Base-by-base conservation (phyloP, 2,888 invertebrate species). In the Drosophila niveifrons region DNA sequence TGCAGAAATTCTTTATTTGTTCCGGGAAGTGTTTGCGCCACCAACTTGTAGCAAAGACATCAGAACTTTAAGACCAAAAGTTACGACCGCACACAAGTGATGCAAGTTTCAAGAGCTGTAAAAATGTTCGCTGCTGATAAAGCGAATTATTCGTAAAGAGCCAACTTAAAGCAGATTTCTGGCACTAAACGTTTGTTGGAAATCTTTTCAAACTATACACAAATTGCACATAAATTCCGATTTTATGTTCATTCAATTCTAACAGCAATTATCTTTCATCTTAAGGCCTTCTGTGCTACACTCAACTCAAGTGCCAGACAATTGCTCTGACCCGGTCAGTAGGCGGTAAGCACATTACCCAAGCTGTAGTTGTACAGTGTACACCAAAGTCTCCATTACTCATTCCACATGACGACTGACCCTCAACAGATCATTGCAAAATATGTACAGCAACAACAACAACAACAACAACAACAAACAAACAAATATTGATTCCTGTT, bases 391-490 rank as follows among this genome's bases (percentile, higher is more conserved):
- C 7, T n/a, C 10, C 36, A 46, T 44, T 34, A 56, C 34, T 55
- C 13, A 43, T 43, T 43, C 9, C 51, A 13, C 52, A 52, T 34
- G 39, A 15, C 43, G n/a, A 31, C 3, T 44, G 80, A 75, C 78
- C 80, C 80, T 80, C 79, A 65, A 62, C 56, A 53, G 66, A 66
- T 56, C 31, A 44, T 56, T 74, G 50, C 50, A 15, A 39, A 34
- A 29, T 31, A 18, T 48, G 65, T 31, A 65, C 2, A 8, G 1
- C 10, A 31, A 10, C 23, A 6, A 23, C 23, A 31, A 31, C 10
- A 31, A 2, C 8, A 31, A 31, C 8, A 2, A 41, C 39, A n/a
- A n/a, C n/a, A n/a, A n/a, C n/a, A n/a, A n/a, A n/a, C n/a, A 41
- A 44, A 56, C 6, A 23, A 56, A 58, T 72, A 62, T 58, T 62